These are phyloP conservation scores for Epizoanthus stellaris DNA, from an alignment of 92 coral and sea anemone genomes.

Conservation along the genomic window DNA sequence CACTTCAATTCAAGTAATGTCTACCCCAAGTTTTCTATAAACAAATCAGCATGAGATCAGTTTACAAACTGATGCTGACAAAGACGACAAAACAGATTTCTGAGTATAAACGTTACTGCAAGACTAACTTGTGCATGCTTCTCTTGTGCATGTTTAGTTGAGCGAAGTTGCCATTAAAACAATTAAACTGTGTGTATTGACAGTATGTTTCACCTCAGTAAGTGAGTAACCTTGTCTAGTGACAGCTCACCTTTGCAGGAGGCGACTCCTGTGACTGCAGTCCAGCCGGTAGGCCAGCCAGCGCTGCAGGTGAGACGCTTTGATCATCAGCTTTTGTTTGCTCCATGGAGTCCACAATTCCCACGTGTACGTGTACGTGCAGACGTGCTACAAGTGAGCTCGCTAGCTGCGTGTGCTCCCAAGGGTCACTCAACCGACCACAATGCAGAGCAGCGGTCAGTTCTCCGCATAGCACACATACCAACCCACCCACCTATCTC, in stretches of 20 bases:
- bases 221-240: background rate
- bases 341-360: background rate
- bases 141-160: background rate
- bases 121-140: background rate
- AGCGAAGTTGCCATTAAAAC: background rate
- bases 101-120: background rate
- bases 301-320: background rate
- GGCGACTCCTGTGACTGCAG: background rate
- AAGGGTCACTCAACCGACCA: background rate
- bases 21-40: background rate
- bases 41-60: background rate
- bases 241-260: slow-evolving; percentile 16
- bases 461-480: background rate
- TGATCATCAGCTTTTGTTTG: background rate
- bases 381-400: too few relatives aligned
- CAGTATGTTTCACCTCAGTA: background rate
- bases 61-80: background rate
- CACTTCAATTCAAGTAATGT: background rate
- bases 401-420: too few relatives aligned
- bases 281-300: background rate
- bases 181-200: background rate
- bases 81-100: background rate
- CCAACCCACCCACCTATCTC: background rate
- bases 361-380: background rate
- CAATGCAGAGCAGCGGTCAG: background rate